Evolutionary conservation across 2,797 vertebrate species (phyloP).

Genomic region (Cuculus canorus): DNA sequence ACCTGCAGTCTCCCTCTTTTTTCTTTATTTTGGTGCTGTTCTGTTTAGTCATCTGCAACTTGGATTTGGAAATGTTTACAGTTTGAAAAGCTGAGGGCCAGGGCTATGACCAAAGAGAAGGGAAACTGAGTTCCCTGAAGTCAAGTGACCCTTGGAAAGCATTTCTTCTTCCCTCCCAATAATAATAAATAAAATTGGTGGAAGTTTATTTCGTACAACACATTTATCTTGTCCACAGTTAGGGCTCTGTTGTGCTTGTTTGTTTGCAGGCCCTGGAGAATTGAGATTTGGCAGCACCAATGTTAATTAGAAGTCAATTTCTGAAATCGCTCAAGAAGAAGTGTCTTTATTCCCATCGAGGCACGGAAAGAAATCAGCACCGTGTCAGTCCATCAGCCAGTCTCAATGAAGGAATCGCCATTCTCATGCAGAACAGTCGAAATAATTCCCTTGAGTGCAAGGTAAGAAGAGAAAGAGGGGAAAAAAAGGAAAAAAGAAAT

Average conservation of each 20-base stretch:
- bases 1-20: rapidly evolving
- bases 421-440: not conserved
- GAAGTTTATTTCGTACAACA: not conserved
- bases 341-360: not conserved
- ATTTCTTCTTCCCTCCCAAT: not conserved
- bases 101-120: not conserved
- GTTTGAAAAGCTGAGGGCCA: not conserved
- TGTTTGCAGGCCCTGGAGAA: not conserved
- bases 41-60: not conserved
- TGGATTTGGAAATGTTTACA: not conserved
- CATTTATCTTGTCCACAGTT: not conserved
- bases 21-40: not conserved
- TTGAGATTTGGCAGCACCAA: not conserved
- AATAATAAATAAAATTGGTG: not conserved
- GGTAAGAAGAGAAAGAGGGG: not conserved
- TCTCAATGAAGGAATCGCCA: not conserved
- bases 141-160: not conserved
- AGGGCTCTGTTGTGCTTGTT: not conserved
- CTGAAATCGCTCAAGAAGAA: not conserved
- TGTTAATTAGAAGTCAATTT: not conserved
- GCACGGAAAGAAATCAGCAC: not conserved
- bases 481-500: not conserved
- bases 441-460: not conserved
- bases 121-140: not conserved
- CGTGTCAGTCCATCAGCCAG: not conserved